Evolutionary conservation across 2,888 invertebrate species (phyloP), one percentile per base, ranked within the genome.

Genomic region (Pteria penguin): DNA sequence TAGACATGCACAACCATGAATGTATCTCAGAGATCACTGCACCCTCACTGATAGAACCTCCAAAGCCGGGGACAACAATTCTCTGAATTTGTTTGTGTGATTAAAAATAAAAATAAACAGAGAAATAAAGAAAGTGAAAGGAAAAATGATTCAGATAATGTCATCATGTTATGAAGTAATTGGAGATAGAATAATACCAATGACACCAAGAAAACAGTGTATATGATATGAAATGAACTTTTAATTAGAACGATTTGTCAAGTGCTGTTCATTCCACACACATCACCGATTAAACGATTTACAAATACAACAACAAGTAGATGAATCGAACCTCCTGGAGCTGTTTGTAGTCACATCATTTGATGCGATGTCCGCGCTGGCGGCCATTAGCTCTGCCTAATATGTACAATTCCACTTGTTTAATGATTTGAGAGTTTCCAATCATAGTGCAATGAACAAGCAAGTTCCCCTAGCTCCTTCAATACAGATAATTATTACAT

Each of bases 381-480:
- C 45, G 45, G 45, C 11, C 8, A 45, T 14, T 18, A 45, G 45
- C 11, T 18, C 45, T 14, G 8, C 45, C 45, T 45, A 45, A 45
- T 45, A 45, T 45, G 45, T 45, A 45, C 45, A 45, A 45, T 45
- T 45, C 45, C 45, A 45, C 45, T 67, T 67, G 67, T 67, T 67
- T 67, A 67, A 67, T 67, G 67, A 52, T 36, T 67, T 67, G 67
- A 55, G 36, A 52, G 67, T 52, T 67, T 67, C 54, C 67, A 27
- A 67, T 67, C 67, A 67, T 45, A 14, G 45, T 54, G 54, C 65
- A 33, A 27, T 65, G 27, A 27, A 33, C 65, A 36, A 36, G 36
- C 45, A 45, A 36, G 45, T 65, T 33, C 27, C 45, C 36, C 36
- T 33, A 57, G 57, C 8, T 45, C 45, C 45, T 45, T 18, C 18